A percentile compares a stretch with the other conserved stretches of the same genome.
phyloP scores from a whole-genome alignment of 1,140 invertebrate species.

The Papilio machaon region DNA sequence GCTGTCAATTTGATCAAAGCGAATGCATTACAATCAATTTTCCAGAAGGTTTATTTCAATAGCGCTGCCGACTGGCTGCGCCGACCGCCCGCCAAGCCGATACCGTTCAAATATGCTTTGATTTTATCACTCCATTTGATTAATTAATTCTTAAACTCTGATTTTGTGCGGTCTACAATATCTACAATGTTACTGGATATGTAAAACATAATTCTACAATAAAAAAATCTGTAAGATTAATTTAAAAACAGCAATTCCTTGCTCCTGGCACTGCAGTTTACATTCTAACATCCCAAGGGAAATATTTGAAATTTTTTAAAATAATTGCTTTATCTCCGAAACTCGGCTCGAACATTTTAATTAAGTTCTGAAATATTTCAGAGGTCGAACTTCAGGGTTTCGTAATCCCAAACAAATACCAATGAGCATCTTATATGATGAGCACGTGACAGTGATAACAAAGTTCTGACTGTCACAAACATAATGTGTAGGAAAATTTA shows the following conservation, averaged over 20 bases:
- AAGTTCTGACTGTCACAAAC: too few relatives aligned
- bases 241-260: background rate
- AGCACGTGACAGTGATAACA: too few relatives aligned
- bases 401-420: background rate
- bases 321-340: slow-evolving; percentile 21
- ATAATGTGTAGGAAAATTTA: too few relatives aligned
- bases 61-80: background rate
- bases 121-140: background rate
- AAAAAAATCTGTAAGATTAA: background rate
- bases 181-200: background rate
- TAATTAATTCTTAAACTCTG: background rate
- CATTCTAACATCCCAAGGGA: background rate
- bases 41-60: background rate
- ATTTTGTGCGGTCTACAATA: background rate
- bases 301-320: slow-evolving; percentile 15
- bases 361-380: slow-evolving; percentile 15
- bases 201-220: background rate
- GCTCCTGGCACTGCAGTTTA: background rate
- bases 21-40: slow-evolving; percentile 13
- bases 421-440: too few relatives aligned
- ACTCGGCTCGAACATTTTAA: background rate
- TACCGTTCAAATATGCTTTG: background rate
- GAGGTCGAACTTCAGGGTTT: background rate
- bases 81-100: background rate
- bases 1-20: slow-evolving; percentile 1